These are phyloP conservation scores for Chelonia mydas DNA, from an alignment of 2,797 vertebrate genomes.

Conservation along the genomic window DNA sequence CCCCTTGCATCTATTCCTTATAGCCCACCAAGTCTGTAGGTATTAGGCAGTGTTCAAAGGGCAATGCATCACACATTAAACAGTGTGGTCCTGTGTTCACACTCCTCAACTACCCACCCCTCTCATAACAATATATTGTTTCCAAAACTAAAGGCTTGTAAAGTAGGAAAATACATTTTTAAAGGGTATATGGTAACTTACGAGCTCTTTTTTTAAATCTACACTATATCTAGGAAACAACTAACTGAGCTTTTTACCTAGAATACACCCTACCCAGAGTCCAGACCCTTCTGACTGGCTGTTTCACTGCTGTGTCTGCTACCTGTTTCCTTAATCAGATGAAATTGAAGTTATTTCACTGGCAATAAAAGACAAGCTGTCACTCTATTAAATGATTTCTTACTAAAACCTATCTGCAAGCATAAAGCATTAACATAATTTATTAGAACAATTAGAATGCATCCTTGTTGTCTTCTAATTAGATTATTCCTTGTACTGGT, in stretches of 20 bases:
- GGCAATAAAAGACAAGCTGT: conserved; percentile 51
- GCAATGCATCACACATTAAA: accelerated
- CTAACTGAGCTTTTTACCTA: background rate
- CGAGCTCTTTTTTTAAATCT: background rate
- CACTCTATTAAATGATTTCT: conserved; percentile 66
- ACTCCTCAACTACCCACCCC: background rate
- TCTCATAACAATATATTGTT: background rate
- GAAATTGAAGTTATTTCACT: conserved; percentile 29
- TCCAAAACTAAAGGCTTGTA: background rate
- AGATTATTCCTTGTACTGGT: conserved; percentile 76
- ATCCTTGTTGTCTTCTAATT: conserved; percentile 81
- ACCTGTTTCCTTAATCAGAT: background rate
- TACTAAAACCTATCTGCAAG: conserved; percentile 59
- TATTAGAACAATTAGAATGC: conserved; percentile 79
- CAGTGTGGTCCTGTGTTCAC: background rate
- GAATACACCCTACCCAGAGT: background rate
- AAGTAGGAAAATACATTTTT: background rate
- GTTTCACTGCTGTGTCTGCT: background rate
- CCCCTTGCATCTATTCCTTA: background rate
- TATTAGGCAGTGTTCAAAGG: background rate
- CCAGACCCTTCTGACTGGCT: background rate
- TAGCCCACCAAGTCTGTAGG: background rate
- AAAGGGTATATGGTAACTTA: background rate
- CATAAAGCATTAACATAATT: conserved; percentile 73
- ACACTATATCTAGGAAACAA: background rate